Percentiles rank a stretch among this genome's conserved stretches.
phyloP scores from a whole-genome alignment of 2,888 invertebrate genomes.

The Thymelicus lineola region DNA sequence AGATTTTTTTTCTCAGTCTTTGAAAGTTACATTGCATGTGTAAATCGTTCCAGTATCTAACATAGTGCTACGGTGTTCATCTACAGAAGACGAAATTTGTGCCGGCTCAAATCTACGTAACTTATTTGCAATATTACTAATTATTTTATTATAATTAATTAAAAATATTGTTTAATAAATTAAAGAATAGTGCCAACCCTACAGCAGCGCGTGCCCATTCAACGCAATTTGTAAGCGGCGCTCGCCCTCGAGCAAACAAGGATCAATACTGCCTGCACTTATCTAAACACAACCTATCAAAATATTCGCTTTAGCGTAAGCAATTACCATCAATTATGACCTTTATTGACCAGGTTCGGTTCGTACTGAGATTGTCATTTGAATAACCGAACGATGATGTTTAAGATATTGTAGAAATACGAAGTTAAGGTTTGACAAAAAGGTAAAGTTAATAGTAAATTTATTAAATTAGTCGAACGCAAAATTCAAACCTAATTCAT shows the following conservation, averaged over 20 bases:
- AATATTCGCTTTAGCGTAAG: slow-evolving; percentile 44
- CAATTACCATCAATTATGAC: slow-evolving; percentile 39
- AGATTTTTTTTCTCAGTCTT: no score
- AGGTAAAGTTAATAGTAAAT: slow-evolving; percentile 30
- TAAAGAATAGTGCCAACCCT: slow-evolving; percentile 52
- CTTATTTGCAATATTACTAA: no score
- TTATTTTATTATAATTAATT: background rate
- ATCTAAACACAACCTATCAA: slow-evolving; percentile 52
- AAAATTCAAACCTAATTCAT: slow-evolving; percentile 3
- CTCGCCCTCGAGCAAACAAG: slow-evolving; percentile 55
- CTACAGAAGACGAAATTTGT: no score
- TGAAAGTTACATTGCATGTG: no score
- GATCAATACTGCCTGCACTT: slow-evolving; percentile 52
- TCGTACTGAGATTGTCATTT: slow-evolving; percentile 36
- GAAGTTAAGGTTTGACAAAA: slow-evolving; percentile 11
- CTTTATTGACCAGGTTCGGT: slow-evolving; percentile 30
- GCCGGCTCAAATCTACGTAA: no score
- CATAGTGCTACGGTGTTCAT: no score
- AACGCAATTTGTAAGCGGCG: slow-evolving; percentile 70
- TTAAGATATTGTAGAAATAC: slow-evolving; percentile 32
- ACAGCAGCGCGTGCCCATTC: slow-evolving; percentile 62
- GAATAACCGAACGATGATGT: slow-evolving; percentile 38
- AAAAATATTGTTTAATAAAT: background rate
- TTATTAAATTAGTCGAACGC: slow-evolving; percentile 19
- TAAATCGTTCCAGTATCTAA: no score